Percentiles rank a stretch among this genome's conserved stretches.
Conservation (phyloP, 2,113 vertebrate species). For the Pogona vitticeps region DNA sequence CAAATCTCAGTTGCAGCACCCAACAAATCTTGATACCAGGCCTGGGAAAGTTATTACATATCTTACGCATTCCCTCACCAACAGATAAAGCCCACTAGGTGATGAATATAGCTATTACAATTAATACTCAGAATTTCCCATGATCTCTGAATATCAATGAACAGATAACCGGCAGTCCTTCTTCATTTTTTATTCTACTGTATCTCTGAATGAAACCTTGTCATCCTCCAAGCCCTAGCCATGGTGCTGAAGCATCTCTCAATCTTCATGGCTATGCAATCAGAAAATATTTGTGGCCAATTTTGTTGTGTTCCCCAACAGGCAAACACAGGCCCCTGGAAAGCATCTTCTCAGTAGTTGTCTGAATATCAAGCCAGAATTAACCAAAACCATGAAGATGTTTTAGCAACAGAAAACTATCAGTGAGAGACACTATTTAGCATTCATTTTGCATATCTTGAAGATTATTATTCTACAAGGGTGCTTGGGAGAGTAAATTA, state of each 20-base stretch:
- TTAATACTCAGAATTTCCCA: background rate
- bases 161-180: background rate
- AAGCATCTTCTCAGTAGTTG: no score
- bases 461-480: background rate
- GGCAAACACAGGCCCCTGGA: background rate
- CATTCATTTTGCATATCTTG: background rate
- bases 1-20: background rate
- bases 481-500: background rate
- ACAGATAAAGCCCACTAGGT: background rate
- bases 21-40: background rate
- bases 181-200: background rate
- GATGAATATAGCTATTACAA: background rate
- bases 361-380: background rate
- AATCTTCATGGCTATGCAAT: background rate
- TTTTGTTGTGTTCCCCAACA: background rate
- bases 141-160: background rate
- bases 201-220: background rate
- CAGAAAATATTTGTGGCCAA: background rate
- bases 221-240: conserved; percentile 45
- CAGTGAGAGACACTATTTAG: background rate
- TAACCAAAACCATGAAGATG: background rate
- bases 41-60: background rate
- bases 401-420: background rate
- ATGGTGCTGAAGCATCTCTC: conserved; percentile 59
- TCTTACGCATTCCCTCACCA: background rate